Base-by-base conservation (phyloP, 2,113 vertebrate species). In the Cryptomyrus ogoouensis region DNA sequence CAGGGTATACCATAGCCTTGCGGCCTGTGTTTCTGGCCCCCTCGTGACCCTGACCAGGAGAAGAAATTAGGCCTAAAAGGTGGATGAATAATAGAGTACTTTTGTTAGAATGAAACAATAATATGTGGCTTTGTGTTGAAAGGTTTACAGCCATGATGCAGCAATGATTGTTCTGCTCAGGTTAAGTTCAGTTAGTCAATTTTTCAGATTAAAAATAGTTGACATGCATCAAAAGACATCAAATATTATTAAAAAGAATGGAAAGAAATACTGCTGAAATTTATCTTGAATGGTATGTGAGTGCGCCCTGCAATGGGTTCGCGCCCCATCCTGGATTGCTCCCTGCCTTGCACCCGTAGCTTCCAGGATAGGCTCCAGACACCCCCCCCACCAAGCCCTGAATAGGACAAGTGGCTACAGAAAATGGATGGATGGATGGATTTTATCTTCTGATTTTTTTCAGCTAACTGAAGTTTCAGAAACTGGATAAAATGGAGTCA, bases 381-480 rank as follows among this genome's bases (percentile, higher is more conserved):
- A 2, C 50, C 13, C 19, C 5, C 19, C 19, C 5, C 13, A 3
- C 52, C 17, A 5, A 56, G 5, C 19, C 53, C 53, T 56, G 53
- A 56, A 56, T 56, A 56, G 17, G 52, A 56, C 52, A 21, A 56
- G 53, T 56, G 19, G 53, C 19, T 56, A 21, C 19, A 70, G 10
- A 70, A 70, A 31, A 31, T 70, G 62, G 62, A 70, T 70, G 1
- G 80, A 42, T 19, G 53, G 52, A 56, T 56, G 52, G 19, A 83
- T 12, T 84, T 47, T 84, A 42, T 84, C 9, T 47, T 12, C 80
- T 24, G 8, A 44, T 80, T 66, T 49, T 74, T 52, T 88, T 56
- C 24, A n/a, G 13, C 31, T 87, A 31, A 56, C 24, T 88, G 87
- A 88, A 66, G 87, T 70, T 88, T 46, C 53, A 50, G n/a, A 52